These are phyloP conservation scores for Scolopax mira DNA, from an alignment of 2,113 vertebrate species.

Conservation along the genomic window DNA sequence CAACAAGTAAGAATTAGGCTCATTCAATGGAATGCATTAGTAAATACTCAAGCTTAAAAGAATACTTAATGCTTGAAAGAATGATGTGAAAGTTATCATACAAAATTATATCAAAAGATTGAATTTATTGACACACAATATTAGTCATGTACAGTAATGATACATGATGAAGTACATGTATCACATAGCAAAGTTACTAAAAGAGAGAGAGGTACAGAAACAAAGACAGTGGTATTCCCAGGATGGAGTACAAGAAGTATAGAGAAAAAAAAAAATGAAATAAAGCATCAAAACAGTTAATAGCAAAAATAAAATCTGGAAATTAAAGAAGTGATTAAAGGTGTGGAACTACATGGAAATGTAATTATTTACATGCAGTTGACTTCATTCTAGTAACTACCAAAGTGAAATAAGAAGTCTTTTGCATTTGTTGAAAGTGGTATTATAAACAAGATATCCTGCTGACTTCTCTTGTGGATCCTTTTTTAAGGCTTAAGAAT, in stretches of 20 bases:
- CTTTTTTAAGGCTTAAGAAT: neutral
- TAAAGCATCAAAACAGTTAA: conserved; percentile 35
- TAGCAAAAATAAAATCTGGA: neutral
- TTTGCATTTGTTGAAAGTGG: neutral
- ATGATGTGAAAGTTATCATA: neutral
- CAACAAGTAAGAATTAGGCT: neutral
- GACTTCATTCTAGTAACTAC: neutral
- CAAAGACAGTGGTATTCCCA: conserved; percentile 23
- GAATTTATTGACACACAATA: neutral
- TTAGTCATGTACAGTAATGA: no score
- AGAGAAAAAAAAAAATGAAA: neutral
- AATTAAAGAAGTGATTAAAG: neutral
- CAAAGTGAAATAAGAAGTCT: neutral
- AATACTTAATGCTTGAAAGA: neutral
- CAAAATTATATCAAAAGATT: neutral
- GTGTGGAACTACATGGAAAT: neutral
- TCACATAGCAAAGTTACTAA: conserved; percentile 45
- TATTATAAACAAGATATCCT: neutral
- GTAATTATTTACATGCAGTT: neutral
- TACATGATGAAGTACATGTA: conserved; percentile 55
- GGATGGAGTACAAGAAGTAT: neutral
- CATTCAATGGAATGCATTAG: neutral
- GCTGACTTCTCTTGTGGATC: neutral
- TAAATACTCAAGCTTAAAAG: neutral
- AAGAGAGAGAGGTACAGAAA: neutral